Evolutionary conservation across 2,888 invertebrate species (phyloP).

Genomic region (Heliconius erato): DNA sequence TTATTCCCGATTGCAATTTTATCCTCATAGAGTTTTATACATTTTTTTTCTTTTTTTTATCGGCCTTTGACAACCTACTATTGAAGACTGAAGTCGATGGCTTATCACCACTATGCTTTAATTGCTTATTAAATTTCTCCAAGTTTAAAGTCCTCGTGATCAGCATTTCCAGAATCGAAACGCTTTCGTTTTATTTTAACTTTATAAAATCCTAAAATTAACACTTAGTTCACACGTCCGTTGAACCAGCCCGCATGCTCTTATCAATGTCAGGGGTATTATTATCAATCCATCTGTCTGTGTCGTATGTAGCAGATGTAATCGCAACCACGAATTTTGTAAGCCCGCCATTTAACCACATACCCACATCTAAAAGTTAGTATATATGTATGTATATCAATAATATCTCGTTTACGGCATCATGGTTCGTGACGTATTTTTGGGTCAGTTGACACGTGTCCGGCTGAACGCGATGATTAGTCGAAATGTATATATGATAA

Average conservation of each 20-base stretch:
- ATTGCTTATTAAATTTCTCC: too few species aligned
- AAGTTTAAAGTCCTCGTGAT: too few species aligned
- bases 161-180: not conserved
- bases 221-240: constrained; percentile 39
- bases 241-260: constrained; percentile 56
- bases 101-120: too few species aligned
- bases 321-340: constrained; percentile 33
- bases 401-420: not conserved
- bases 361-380: not conserved
- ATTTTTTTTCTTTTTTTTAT: too few species aligned
- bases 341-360: constrained; percentile 28
- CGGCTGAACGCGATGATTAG: not conserved
- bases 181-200: not conserved
- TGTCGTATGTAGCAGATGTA: constrained; percentile 38
- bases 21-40: not conserved
- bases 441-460: not conserved
- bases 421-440: not conserved
- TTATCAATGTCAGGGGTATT: constrained; percentile 55
- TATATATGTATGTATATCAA: not conserved
- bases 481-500: not conserved
- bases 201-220: not conserved
- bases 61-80: too few species aligned
- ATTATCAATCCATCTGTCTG: constrained; percentile 26
- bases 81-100: too few species aligned
- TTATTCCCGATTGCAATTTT: too few species aligned